Base-by-base conservation (phyloP, 2,888 invertebrate species). In the Xylota segnis region DNA sequence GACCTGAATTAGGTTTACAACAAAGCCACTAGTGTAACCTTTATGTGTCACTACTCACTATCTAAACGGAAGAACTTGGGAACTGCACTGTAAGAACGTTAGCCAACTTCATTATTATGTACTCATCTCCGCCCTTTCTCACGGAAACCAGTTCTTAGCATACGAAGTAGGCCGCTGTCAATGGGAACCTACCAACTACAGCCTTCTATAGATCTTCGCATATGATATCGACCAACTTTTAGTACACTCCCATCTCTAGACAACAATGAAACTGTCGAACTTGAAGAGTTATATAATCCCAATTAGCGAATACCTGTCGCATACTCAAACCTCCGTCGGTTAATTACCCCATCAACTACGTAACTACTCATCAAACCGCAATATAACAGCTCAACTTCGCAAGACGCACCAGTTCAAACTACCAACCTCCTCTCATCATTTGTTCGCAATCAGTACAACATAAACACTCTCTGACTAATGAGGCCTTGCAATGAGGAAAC, bases 401-500 rank as follows among this genome's bases (percentile, higher is more conserved):
- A 54, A 54, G 14, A 14, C 29, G n/a, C 29, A 54, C 32, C 14
- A 32, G 27, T 27, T 14, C 40, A 40, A 43, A 27, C 6, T 32
- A 34, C 6, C 47, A 37, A 37, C 4, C 10, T 37, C 9, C 34
- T 6, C 2, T 2, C 40, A 29, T 14, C 37, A 68, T 54, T 66
- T 66, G 52, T 23, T 52, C 9, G 54, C 29, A 40, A 29, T 16
- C 29, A 43, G 18, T 29, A 12, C 18, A 54, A 54, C 68, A 32
- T 32, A 56, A 70, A 56, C 45, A 45, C 32, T 47, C 4, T 12
- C 58, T 5, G 45, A 56, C 71, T 58, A 71, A 71, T 59, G 50
- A 71, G 47, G 6, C n/a, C 9, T 58, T 27, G 59, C 59, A 71
- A 58, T 71, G 71, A 14, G 43, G n/a, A 52, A 66, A 37, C n/a